Base-by-base conservation (phyloP, 1,140 invertebrate species). In the Pararge aegeria region DNA sequence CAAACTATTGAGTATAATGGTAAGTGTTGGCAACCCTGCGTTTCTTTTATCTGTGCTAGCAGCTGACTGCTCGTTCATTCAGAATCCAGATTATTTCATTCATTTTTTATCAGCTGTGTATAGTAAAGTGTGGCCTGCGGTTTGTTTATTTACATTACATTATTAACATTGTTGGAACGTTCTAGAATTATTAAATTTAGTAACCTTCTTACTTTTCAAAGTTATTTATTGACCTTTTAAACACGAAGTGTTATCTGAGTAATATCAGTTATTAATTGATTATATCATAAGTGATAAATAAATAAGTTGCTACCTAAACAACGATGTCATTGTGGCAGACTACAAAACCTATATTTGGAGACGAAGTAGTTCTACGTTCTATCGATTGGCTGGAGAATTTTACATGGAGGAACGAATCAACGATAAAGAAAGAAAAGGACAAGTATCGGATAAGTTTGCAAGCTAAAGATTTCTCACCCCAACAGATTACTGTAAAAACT, bases 401-500 rank as follows among this genome's bases (percentile, higher is more conserved):
- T 37, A 80, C 78, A 12, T 82, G 80, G 80, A 69, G 73, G 59
- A 73, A 82, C 48, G 79, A 80, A 46, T 72, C 75, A 18, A 56
- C 59, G 24, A 54, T 79, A 15, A 75, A 59, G 55, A 66, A 55
- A n/a, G 68, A 76, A 20, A 72, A 72, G 27, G 73, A 83, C 64
- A 79, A 75, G 55, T 82, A 92, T 64, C 85, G 93, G 80, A 92
- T 96, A 10, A 92, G 92, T 21, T 88, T 97, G 40, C 95, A 97
- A 72, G 93, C 97, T 1, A 93, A 96, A 64, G 95, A 97, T 74
- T 98, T 97, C 84, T 91, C 92, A 24, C 96, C 96, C 0, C 93
- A 96, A 62, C 96, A 98, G 87, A 94, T 98, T 21, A 93, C 92
- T 12, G 95, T 98, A 0, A 97, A 96, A 82, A 95, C 94, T 0